Percentiles rank a stretch among this genome's conserved stretches.
Conservation (phyloP, 2,113 vertebrate species). For the Cavia aperea region DNA sequence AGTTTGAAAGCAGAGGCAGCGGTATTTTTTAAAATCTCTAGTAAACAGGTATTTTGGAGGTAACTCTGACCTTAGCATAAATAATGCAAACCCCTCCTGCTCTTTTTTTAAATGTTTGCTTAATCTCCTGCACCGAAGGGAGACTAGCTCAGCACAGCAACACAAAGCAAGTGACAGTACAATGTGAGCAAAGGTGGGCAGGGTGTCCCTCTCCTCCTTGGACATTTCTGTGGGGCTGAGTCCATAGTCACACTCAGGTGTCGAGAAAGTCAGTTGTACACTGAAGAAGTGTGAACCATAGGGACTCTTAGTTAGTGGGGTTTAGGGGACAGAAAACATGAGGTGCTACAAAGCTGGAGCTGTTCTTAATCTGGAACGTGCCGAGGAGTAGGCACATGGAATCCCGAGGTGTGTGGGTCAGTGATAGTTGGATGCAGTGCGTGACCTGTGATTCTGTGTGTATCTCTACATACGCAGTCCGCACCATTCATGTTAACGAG, state of each 20-base stretch:
- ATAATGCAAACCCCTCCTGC: slow-evolving; percentile 24
- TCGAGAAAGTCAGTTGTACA: not conserved
- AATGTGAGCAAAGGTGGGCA: not conserved
- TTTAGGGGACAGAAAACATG: not conserved
- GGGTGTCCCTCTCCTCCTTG: not conserved
- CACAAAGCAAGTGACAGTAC: not conserved
- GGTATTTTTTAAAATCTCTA: not conserved
- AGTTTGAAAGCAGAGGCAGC: not conserved
- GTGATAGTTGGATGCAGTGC: not conserved
- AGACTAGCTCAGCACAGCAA: not conserved
- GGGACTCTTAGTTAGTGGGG: not conserved
- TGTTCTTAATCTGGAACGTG: not conserved
- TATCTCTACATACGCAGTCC: not conserved
- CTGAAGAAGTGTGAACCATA: not conserved
- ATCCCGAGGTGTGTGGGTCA: not conserved
- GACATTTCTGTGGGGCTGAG: not conserved
- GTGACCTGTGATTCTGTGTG: not conserved
- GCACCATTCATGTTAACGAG: not conserved
- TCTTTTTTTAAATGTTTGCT: not conserved
- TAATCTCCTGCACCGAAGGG: slow-evolving; percentile 6
- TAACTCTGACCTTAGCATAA: slow-evolving; percentile 22
- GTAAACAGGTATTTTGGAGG: not conserved
- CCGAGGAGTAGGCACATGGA: not conserved
- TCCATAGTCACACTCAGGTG: rapidly evolving
- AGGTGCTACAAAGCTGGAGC: not conserved